phyloP scores from a whole-genome alignment of 2,797 vertebrate genomes.

The Luscinia megarhynchos region DNA sequence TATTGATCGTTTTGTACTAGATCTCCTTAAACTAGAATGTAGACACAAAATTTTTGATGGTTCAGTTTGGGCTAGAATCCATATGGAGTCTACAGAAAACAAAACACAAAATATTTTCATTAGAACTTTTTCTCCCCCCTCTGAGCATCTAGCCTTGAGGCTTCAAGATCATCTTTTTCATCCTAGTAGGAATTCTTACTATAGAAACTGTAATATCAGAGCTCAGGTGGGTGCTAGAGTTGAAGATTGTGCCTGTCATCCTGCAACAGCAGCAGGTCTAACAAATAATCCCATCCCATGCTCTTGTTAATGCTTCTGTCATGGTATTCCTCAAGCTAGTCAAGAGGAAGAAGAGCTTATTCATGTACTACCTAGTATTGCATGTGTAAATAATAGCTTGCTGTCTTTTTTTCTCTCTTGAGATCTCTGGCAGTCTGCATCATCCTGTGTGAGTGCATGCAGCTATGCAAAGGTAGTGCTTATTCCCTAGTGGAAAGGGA shows the following conservation, averaged over 20 bases:
- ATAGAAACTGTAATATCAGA: not conserved
- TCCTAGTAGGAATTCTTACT: not conserved
- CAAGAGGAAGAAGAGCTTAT: not conserved
- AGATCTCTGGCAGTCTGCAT: not conserved
- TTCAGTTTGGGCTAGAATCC: not conserved
- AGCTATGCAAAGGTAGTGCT: not conserved
- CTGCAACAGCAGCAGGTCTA: not conserved
- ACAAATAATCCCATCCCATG: constrained; percentile 19
- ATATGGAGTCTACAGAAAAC: not conserved
- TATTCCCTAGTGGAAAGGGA: not conserved
- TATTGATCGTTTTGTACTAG: not conserved
- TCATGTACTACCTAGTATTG: not conserved
- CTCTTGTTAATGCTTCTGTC: not conserved
- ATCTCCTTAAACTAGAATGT: not conserved
- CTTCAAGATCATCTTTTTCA: constrained; percentile 9
- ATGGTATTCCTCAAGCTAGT: not conserved
- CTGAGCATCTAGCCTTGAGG: not conserved
- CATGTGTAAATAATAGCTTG: not conserved
- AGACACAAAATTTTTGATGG: not conserved
- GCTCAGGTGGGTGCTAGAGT: not conserved
- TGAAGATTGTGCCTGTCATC: not conserved
- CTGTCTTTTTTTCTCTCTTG: not conserved
- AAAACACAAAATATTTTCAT: not conserved
- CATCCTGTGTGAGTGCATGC: not conserved
- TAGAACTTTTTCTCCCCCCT: not conserved